A percentile compares a stretch with the other conserved stretches of the same genome.
Evolutionary conservation across 2,797 vertebrate species (phyloP).

Genomic region (Coreius guichenoti): DNA sequence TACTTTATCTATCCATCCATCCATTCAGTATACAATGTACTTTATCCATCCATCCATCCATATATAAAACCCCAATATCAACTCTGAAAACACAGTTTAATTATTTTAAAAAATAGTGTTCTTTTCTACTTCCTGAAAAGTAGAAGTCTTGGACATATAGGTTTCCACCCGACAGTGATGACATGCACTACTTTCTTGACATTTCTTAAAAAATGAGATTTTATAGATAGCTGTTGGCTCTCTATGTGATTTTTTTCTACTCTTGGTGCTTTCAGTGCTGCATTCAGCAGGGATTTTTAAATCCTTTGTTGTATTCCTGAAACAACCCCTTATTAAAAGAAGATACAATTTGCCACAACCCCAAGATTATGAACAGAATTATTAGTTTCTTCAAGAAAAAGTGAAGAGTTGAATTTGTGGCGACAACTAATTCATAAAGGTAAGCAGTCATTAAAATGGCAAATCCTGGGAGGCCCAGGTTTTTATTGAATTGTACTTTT

Average conservation of each 20-base stretch:
- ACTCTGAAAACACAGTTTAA: too few relatives aligned
- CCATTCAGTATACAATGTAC: too few relatives aligned
- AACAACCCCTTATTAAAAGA: conserved; percentile 39
- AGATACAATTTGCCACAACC: conserved; percentile 36
- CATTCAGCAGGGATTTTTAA: conserved; percentile 23
- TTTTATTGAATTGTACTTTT: conserved; percentile 74
- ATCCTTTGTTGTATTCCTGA: conserved; percentile 29
- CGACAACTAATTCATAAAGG: conserved; percentile 67
- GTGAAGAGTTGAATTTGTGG: conserved; percentile 55
- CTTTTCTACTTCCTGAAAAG: too few relatives aligned
- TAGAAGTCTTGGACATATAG: too few relatives aligned
- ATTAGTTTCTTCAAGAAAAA: conserved; percentile 57
- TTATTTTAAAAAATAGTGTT: too few relatives aligned
- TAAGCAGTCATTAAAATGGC: conserved; percentile 72
- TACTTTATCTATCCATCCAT: too few relatives aligned
- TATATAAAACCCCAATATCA: too few relatives aligned
- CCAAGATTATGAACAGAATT: conserved; percentile 56
- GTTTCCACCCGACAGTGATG: too few relatives aligned
- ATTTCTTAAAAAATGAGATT: neutral
- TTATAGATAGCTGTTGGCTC: neutral
- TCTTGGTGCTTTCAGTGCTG: neutral
- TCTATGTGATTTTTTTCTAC: neutral
- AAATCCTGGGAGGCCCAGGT: conserved; percentile 67
- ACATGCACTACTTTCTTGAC: neutral
- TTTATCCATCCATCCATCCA: too few relatives aligned